These are phyloP conservation scores for Aquatica leii DNA, from an alignment of 2,888 invertebrate species.

Conservation along the genomic window DNA sequence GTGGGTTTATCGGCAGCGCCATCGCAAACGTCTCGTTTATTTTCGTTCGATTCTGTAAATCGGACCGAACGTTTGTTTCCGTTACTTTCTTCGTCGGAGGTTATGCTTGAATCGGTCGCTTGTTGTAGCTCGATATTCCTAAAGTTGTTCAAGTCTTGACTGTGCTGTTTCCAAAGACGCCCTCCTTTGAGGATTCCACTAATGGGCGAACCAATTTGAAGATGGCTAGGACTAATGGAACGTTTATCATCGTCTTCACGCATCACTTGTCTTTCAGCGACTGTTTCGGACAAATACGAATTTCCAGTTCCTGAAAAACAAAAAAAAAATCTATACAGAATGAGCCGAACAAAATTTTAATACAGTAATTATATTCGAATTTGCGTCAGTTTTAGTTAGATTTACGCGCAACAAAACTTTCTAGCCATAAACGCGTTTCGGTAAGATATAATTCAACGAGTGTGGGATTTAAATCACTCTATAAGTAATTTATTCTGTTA, in stretches of 20 bases:
- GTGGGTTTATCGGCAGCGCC: constrained; percentile 56
- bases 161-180: constrained; percentile 72
- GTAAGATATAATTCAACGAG: too few relatives aligned
- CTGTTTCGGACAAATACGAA: constrained; percentile 69
- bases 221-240: constrained; percentile 41
- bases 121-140: constrained; percentile 37
- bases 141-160: constrained; percentile 41
- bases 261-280: constrained; percentile 70
- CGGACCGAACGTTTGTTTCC: constrained; percentile 72
- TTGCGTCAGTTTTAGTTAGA: not conserved
- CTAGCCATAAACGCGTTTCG: too few relatives aligned
- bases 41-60: constrained; percentile 65
- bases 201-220: constrained; percentile 63
- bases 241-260: constrained; percentile 60
- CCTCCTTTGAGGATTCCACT: constrained; percentile 83
- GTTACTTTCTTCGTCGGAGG: constrained; percentile 64
- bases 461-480: too few relatives aligned
- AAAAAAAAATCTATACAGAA: not conserved
- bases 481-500: too few relatives aligned
- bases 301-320: constrained; percentile 44
- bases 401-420: too few relatives aligned
- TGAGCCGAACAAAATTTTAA: not conserved
- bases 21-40: constrained; percentile 56
- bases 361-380: not conserved
- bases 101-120: constrained; percentile 48